Conservation (phyloP, 2,888 invertebrate species). For the Allophyes oxyacanthae region DNA sequence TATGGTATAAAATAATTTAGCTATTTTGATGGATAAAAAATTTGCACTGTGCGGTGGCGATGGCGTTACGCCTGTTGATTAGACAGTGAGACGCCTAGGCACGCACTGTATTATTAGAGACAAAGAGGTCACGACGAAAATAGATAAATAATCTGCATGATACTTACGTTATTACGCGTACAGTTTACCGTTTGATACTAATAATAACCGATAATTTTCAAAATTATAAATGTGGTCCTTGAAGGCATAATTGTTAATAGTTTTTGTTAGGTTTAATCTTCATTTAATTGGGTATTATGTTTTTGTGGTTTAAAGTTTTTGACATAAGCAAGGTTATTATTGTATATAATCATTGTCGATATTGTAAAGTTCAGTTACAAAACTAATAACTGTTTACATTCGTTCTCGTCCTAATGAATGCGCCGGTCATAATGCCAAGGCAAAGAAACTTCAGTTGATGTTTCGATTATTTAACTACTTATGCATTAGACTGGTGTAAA, state of each 20-base stretch:
- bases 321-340: slow-evolving; percentile 60
- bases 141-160: too few species aligned
- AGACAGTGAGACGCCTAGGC: slow-evolving; percentile 3
- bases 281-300: slow-evolving; percentile 63
- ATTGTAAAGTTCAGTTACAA: slow-evolving; percentile 49
- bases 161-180: not conserved
- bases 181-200: slow-evolving; percentile 12
- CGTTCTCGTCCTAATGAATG: slow-evolving; percentile 52
- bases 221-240: slow-evolving; percentile 30
- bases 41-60: too few species aligned
- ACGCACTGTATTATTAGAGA: not conserved
- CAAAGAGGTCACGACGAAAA: not conserved
- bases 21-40: too few species aligned
- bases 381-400: slow-evolving; percentile 50
- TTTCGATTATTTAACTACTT: slow-evolving; percentile 58
- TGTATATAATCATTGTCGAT: slow-evolving; percentile 37
- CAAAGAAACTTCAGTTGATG: slow-evolving; percentile 53
- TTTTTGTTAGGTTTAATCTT: slow-evolving; percentile 55
- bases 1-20: too few species aligned
- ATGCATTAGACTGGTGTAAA: slow-evolving; percentile 34
- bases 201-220: slow-evolving; percentile 35
- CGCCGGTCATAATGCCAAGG: slow-evolving; percentile 59
- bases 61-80: too few species aligned
- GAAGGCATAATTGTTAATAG: slow-evolving; percentile 33
- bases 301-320: slow-evolving; percentile 51